phyloP scores from a whole-genome alignment of 2,113 vertebrate genomes.

The Polypterus senegalus region DNA sequence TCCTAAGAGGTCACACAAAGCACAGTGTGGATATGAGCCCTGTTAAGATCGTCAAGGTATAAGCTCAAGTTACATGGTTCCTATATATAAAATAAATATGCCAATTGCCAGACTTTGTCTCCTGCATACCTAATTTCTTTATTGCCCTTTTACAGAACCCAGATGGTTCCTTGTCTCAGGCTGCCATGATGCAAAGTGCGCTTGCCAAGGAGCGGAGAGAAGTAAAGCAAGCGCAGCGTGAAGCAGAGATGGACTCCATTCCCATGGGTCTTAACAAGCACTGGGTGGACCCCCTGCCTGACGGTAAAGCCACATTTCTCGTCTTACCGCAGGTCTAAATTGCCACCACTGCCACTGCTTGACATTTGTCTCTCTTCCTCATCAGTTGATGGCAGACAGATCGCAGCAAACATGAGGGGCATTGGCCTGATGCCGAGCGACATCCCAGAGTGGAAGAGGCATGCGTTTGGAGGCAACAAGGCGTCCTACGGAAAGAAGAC shows the following conservation, averaged over 20 bases:
- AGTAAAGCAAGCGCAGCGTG: constrained; percentile 87
- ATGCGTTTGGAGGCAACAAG: constrained; percentile 94
- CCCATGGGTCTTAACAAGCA: constrained; percentile 97
- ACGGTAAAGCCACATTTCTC: constrained; percentile 46
- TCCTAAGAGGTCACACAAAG: constrained; percentile 91
- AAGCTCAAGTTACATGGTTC: neutral
- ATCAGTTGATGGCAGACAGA: constrained; percentile 84
- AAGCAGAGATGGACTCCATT: constrained; percentile 98
- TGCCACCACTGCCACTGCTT: neutral
- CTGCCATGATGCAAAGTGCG: constrained; percentile 98
- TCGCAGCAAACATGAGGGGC: constrained; percentile 96
- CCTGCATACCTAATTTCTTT: neutral
- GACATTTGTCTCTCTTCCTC: constrained; percentile 4
- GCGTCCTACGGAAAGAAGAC: constrained; percentile 96
- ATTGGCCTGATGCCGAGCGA: constrained; percentile 98
- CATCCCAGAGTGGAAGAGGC: constrained; percentile 97
- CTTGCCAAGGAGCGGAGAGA: constrained; percentile 88
- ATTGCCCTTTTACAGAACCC: constrained; percentile 66
- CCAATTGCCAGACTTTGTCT: neutral
- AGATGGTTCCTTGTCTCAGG: constrained; percentile 91
- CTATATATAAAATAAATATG: neutral
- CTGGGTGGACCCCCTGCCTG: constrained; percentile 95
- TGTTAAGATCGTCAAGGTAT: constrained; percentile 96
- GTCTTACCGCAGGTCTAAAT: neutral
- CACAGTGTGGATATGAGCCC: constrained; percentile 99